Percentiles rank a stretch among this genome's conserved stretches.
These are phyloP conservation scores for Mesembrinibis cayennensis DNA, from an alignment of 2,113 vertebrate genomes.

Conservation along the genomic window DNA sequence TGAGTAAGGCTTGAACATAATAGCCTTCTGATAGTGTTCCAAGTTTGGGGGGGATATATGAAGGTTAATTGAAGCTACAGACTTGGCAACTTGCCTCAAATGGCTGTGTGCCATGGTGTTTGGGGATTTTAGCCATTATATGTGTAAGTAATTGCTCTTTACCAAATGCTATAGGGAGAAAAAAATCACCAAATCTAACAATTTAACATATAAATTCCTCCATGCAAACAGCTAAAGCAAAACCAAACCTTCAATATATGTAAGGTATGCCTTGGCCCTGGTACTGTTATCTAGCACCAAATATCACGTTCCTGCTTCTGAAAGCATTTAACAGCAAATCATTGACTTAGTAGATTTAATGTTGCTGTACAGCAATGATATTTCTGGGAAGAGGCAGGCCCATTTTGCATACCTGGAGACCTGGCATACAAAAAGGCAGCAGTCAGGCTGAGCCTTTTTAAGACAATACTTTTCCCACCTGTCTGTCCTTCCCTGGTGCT, in stretches of 20 bases:
- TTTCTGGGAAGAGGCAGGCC: background rate
- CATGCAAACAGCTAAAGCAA: background rate
- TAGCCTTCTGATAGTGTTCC: constrained; percentile 63
- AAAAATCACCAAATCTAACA: constrained; percentile 22
- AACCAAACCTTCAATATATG: background rate
- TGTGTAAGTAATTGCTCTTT: constrained; percentile 63
- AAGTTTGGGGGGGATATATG: constrained; percentile 65
- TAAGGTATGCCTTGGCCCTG: background rate
- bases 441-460: background rate
- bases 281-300: background rate
- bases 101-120: constrained; percentile 50
- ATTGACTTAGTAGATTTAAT: background rate
- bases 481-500: background rate
- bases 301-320: background rate
- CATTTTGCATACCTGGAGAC: background rate
- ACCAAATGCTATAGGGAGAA: constrained; percentile 39
- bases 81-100: constrained; percentile 63
- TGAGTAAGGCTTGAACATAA: constrained; percentile 61
- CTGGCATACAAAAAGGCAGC: background rate
- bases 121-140: constrained; percentile 60
- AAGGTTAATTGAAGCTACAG: constrained; percentile 69
- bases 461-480: background rate
- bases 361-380: background rate
- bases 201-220: background rate
- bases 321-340: background rate